A percentile compares a stretch with the other conserved stretches of the same genome.
These are phyloP conservation scores for Lepidurus apus DNA, from an alignment of 1,140 invertebrate species.

Conservation along the genomic window DNA sequence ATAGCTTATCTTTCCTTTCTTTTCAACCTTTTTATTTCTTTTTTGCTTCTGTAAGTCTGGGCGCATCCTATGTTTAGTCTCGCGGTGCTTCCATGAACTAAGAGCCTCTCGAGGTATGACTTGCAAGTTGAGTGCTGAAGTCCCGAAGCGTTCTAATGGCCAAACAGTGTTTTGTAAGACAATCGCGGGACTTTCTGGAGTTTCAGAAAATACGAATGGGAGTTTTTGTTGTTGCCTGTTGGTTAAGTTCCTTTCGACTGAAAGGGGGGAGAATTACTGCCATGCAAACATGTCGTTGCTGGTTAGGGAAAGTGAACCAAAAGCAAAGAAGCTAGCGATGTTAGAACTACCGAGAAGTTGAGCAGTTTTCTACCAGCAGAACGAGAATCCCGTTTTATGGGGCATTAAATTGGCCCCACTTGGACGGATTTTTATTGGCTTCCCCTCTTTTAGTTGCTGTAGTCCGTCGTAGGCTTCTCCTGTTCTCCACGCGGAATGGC, in stretches of 20 bases:
- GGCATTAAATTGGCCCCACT: not conserved
- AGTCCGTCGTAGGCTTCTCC: not conserved
- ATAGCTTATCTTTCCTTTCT: too few relatives aligned
- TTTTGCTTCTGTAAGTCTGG: not conserved
- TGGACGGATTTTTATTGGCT: not conserved
- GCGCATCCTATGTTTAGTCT: constrained; percentile 11
- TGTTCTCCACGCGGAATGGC: not conserved
- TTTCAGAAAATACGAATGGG: not conserved
- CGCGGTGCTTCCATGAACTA: not conserved
- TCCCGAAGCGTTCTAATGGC: not conserved
- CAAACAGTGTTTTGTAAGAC: not conserved
- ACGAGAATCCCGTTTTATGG: constrained; percentile 14
- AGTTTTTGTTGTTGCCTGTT: not conserved
- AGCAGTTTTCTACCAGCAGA: not conserved
- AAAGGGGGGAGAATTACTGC: not conserved
- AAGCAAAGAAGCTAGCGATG: not conserved
- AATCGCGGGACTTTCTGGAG: not conserved
- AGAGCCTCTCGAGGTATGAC: constrained; percentile 8
- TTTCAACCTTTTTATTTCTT: not conserved
- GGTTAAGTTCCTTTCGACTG: not conserved
- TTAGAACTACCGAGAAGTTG: not conserved
- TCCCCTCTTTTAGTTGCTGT: not conserved
- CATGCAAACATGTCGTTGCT: constrained; percentile 13
- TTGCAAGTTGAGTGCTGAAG: not conserved
- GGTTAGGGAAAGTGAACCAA: not conserved